Evolutionary conservation across 2,113 vertebrate species (phyloP), one percentile per base, ranked within the genome.

Genomic region (Ginglymostoma cirratum): DNA sequence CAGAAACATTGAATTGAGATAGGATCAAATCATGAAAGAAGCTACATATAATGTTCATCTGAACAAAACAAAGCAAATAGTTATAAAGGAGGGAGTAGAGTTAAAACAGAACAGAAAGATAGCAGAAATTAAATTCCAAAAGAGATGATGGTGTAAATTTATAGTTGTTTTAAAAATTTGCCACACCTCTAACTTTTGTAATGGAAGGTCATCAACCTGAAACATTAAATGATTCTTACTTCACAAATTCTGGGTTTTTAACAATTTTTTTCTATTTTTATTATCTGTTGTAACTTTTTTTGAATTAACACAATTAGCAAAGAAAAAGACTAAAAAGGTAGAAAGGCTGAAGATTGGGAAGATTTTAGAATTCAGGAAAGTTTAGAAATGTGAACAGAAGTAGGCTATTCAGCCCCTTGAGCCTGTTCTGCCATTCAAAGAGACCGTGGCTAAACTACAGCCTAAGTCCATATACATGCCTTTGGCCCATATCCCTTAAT

Each of bases 1-100:
- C 94, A 23, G 76, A 96, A 24, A 96, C 96, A n/a, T 97, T 95
- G 96, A 96, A 96, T 70, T 95, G 42, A 95, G 45, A 72, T 30
- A 72, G 2, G 52, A 24, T 34, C 69, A 15, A 34, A 72, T 52
- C 24, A 52, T 2, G 7, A 52, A 52, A 93, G 2, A 34, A 92
- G 27, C 55, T 65, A 7, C 52, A 61, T 6, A 34, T 12, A 34
- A 76, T 76, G 7, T 34, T 76, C 30, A 76, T 34, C 30, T 76
- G 72, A 76, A 76, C 30, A 76, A 72, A 76, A 12, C 27, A 14
- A n/a, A 76, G 10, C 34, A 34, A 2, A 2, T 76, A 76, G 72
- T 2, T n/a, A 34, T 34, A 2, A 76, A 34, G 27, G 24, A 34
- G 27, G 8, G 24, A 61, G 12, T 61, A 61, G 72, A 2, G 8